phyloP scores from a whole-genome alignment of 2,113 vertebrate species.

The Eubucco bourcierii region DNA sequence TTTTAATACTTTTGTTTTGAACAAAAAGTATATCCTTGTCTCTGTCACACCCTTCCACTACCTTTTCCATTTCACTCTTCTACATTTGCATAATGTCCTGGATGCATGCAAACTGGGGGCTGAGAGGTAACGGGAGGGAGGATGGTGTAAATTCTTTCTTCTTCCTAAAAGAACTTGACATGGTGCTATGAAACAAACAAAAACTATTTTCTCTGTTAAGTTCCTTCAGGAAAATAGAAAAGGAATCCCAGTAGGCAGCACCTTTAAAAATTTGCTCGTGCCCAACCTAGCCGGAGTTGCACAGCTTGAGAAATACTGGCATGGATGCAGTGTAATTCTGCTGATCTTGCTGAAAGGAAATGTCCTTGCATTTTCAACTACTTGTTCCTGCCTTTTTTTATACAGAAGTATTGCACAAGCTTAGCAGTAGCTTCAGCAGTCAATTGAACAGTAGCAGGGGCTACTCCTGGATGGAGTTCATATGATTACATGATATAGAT shows the following conservation, averaged over 20 bases:
- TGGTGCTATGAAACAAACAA: not conserved
- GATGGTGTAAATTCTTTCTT: not conserved
- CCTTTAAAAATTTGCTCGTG: not conserved
- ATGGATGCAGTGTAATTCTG: not conserved
- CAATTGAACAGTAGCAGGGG: not conserved
- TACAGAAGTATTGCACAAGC: not conserved
- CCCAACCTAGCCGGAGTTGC: not conserved
- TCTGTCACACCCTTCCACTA: not conserved
- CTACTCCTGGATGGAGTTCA: not conserved
- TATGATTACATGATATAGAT: not conserved
- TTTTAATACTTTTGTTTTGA: not conserved
- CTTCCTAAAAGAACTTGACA: not conserved
- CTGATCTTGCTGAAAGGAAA: not conserved
- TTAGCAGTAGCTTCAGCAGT: not conserved
- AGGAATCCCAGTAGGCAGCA: not conserved
- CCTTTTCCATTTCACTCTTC: not conserved
- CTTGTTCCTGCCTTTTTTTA: not conserved
- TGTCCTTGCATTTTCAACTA: not conserved
- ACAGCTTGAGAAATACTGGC: not conserved
- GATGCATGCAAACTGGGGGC: not conserved
- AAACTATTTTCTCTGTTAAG: not conserved
- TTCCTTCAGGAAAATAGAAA: not conserved
- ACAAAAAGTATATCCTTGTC: not conserved
- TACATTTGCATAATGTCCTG: not conserved
- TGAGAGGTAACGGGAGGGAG: not conserved